Base-by-base conservation (phyloP, 2,797 vertebrate species). In the Ispidina lecontei region DNA sequence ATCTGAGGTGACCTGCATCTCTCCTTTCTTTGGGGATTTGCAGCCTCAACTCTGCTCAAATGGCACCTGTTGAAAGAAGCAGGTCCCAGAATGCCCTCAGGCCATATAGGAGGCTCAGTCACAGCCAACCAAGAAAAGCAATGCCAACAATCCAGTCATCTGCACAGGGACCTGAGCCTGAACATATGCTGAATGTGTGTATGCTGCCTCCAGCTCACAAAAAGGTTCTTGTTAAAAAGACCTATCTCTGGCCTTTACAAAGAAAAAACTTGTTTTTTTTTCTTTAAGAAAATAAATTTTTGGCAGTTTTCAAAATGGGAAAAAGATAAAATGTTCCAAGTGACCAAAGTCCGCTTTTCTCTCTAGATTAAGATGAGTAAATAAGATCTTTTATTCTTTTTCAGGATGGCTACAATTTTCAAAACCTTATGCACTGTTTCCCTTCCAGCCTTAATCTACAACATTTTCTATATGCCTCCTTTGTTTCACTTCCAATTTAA, bases 1-100 rank as follows among this genome's bases (percentile, higher is more conserved):
- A 35, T 37, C 31, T 0, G 1, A 25, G 39, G n/a, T 39, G 12
- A 69, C 7, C 3, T 18, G 0, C 0, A 1, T 43, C 16, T 21
- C 21, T 72, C 20, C 37, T 74, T 54, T 54, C 21, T 17, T 25
- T 2, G 5, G 26, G 10, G 10, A 0, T 8, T 49, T 49, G 8
- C 17, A 60, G 65, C 9, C 26, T 86, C 39, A 39, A 14, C 11
- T 39, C 33, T 69, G 4, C 26, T 69, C 0, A 0, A 7, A 21
- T 33, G 18, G 18, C 33, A 70, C 6, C 17, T 35, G 29, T 12
- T 77, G 22, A 59, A 44, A 26, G 12, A 31, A 84, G 13, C 4
- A 91, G 59, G 67, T n/a, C 26, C 62, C 59, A 63, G 51, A 9
- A 35, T 9, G 39, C 8, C 13, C 46, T 75, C 59, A 51, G 17